These are phyloP conservation scores for Cyanistes caeruleus DNA, from an alignment of 2,113 vertebrate genomes.

Conservation along the genomic window DNA sequence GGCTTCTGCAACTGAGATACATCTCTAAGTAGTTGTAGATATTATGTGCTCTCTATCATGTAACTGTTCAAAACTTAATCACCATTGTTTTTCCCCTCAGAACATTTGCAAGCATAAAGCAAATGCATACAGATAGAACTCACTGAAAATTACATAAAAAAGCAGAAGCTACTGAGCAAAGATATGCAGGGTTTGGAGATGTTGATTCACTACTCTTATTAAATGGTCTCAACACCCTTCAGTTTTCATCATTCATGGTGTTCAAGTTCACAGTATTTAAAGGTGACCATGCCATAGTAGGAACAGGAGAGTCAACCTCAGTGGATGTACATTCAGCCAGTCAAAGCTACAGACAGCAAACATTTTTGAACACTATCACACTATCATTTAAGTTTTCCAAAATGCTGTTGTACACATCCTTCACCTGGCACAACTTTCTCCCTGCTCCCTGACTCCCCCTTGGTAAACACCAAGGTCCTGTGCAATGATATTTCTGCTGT, in stretches of 20 bases:
- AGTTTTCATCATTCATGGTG: not conserved
- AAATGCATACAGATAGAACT: not conserved
- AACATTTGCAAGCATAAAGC: not conserved
- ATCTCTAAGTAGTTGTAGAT: not conserved
- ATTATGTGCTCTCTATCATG: not conserved
- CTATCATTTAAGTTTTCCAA: not conserved
- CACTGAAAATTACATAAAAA: not conserved
- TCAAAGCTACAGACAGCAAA: not conserved
- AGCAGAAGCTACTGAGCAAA: not conserved
- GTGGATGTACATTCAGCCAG: not conserved
- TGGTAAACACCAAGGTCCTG: not conserved
- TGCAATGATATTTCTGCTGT: not conserved
- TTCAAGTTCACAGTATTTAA: not conserved
- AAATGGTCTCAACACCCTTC: not conserved
- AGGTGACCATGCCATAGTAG: not conserved
- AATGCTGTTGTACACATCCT: not conserved
- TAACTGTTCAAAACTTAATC: not conserved
- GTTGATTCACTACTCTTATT: not conserved
- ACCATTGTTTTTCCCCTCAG: not conserved
- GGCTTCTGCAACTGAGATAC: not conserved
- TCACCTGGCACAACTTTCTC: not conserved
- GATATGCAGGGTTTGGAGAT: not conserved
- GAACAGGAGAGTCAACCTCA: not conserved
- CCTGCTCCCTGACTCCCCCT: rapidly evolving
- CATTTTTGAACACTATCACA: not conserved